Base-by-base conservation (phyloP, 2,797 vertebrate genomes). In the Sitta carolinensis region DNA sequence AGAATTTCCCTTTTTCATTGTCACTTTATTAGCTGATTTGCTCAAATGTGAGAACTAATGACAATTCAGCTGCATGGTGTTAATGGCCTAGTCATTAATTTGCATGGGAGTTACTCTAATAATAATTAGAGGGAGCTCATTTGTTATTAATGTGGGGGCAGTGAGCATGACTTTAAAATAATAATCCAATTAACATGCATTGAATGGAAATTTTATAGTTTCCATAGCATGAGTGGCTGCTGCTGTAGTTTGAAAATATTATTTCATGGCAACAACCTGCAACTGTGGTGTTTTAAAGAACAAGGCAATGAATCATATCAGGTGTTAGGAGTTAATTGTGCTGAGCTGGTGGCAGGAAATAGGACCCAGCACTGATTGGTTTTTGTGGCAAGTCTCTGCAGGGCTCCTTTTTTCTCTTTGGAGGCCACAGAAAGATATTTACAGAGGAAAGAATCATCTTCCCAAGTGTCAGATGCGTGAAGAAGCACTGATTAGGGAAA, bases 101-200 rank as follows among this genome's bases (percentile, higher is more conserved):
- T 91, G 75, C 84, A 75, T 77, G 72, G 69, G 62, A 96, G 89
- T 85, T 92, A 91, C 51, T 96, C 58, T 92, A 93, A 95, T 93
- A 91, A 87, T 87, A 77, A 92, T 95, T 92, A 81, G 82, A 90
- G 52, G 68, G 72, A 85, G 62, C 32, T 87, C 66, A 70, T 90
- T 94, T 93, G 68, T 94, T 94, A 89, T 87, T 92, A 93, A 93
- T 76, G 27, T 64, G 50, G 45, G 84, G 47, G 55, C 36, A 78
- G 58, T 20, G 55, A 95, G 43, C 75, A 80, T 68, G 82, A 92
- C 89, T 92, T 79, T 77, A 94, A 95, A 96, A 90, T 92, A 96
- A 93, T 96, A 97, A 93, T 94, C 81, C 75, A 94, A 92, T 96
- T 95, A 92, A 78, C 66, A 55, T 34, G 50, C 36, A 80, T 52